phyloP scores from a whole-genome alignment of 64 coral and sea anemone species.

The Actinia equina region DNA sequence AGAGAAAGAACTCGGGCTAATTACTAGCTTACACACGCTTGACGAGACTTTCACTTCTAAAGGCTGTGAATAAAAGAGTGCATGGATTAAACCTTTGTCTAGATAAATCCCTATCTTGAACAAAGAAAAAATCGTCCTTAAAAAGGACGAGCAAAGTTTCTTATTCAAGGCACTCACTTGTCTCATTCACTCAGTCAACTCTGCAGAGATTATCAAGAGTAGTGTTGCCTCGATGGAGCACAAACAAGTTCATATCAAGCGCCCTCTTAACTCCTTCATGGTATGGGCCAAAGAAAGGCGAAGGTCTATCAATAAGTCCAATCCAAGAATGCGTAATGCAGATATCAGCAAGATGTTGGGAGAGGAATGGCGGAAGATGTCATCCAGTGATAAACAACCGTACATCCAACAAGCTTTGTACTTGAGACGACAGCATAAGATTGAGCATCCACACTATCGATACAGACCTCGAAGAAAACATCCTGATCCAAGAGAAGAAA shows the following conservation, averaged over 20 bases:
- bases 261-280: slow-evolving; percentile 93
- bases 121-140: not conserved
- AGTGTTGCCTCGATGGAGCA: not conserved
- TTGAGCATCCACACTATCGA: slow-evolving; percentile 81
- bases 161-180: not conserved
- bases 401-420: slow-evolving; percentile 73
- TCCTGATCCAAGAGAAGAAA: slow-evolving; percentile 46
- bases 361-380: slow-evolving; percentile 84
- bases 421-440: slow-evolving; percentile 75
- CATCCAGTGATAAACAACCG: slow-evolving; percentile 66
- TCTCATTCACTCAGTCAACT: not conserved
- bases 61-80: slow-evolving; percentile 5
- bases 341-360: slow-evolving; percentile 92
- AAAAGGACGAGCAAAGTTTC: not conserved
- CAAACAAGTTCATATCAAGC: slow-evolving; percentile 49
- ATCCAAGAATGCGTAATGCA: slow-evolving; percentile 94
- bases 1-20: not conserved
- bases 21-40: slow-evolving; percentile 25
- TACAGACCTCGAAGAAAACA: slow-evolving; percentile 83
- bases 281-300: slow-evolving; percentile 86
- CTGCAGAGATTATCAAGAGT: not conserved
- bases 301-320: slow-evolving; percentile 69
- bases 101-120: slow-evolving; percentile 17
- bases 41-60: slow-evolving; percentile 9
- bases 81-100: slow-evolving; percentile 33